Percentiles rank a stretch among this genome's conserved stretches.
phyloP scores from a whole-genome alignment of 2,888 invertebrate genomes.

The Chrysopilus asiliformis region DNA sequence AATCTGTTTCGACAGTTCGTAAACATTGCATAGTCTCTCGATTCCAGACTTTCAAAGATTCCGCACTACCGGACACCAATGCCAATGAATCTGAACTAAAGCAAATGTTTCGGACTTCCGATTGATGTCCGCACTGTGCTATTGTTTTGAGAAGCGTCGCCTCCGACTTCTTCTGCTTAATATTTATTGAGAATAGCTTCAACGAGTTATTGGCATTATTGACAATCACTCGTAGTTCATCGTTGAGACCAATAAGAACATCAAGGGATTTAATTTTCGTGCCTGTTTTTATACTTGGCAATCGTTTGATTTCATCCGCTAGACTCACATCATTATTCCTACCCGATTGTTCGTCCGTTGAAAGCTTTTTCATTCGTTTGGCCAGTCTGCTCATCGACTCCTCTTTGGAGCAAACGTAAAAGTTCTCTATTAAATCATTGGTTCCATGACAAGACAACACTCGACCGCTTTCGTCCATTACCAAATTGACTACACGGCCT shows the following conservation, averaged over 20 bases:
- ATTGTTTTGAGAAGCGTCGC: slow-evolving; percentile 49
- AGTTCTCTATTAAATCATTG: slow-evolving; percentile 69
- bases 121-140: slow-evolving; percentile 69
- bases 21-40: slow-evolving; percentile 52
- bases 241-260: slow-evolving; percentile 53
- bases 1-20: slow-evolving; percentile 50
- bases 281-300: slow-evolving; percentile 50
- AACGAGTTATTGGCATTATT: slow-evolving; percentile 62
- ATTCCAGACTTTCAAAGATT: slow-evolving; percentile 90
- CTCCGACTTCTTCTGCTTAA: slow-evolving; percentile 41
- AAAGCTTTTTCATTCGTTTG: slow-evolving; percentile 61
- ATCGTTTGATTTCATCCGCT: slow-evolving; percentile 57
- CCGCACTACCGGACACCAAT: slow-evolving; percentile 72
- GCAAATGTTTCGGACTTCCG: slow-evolving; percentile 72
- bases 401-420: slow-evolving; percentile 61
- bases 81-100: slow-evolving; percentile 87
- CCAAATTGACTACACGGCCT: slow-evolving; percentile 65
- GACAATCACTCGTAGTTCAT: slow-evolving; percentile 53
- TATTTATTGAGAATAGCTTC: slow-evolving; percentile 47
- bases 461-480: slow-evolving; percentile 55
- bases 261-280: slow-evolving; percentile 60
- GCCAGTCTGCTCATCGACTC: slow-evolving; percentile 55
- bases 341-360: slow-evolving; percentile 36
- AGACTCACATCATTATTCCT: slow-evolving; percentile 39
- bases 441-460: slow-evolving; percentile 73